These are phyloP conservation scores for Synergus itoensis DNA, from an alignment of 2,888 invertebrate genomes.

Conservation along the genomic window DNA sequence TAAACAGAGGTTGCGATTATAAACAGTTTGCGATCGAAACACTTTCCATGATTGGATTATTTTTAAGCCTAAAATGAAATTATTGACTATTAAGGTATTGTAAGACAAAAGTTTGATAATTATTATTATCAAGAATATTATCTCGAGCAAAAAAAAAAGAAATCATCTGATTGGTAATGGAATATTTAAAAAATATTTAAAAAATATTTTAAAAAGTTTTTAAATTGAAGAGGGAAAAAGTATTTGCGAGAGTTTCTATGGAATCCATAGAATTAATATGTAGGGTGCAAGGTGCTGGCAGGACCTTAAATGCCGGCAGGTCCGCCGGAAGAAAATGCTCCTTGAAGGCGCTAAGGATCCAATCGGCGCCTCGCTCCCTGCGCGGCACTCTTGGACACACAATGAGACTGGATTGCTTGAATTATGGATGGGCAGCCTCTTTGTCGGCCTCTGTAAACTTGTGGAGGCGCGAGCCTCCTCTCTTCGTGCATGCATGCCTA, in stretches of 20 bases:
- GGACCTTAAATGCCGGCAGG: background rate
- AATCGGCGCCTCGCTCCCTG: slow-evolving; percentile 12
- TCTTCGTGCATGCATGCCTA: slow-evolving; percentile 50
- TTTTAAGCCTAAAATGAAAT: too few species aligned
- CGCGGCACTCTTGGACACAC: slow-evolving; percentile 56
- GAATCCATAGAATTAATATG: slow-evolving; percentile 11
- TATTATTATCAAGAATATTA: too few species aligned
- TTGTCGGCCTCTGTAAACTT: slow-evolving; percentile 65
- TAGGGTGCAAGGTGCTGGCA: slow-evolving; percentile 16
- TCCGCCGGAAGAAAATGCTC: slow-evolving; percentile 28
- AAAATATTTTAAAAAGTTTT: too few species aligned
- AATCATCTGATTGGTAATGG: too few species aligned
- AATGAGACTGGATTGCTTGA: slow-evolving; percentile 71
- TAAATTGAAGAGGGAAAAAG: background rate
- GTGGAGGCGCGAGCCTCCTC: slow-evolving; percentile 50
- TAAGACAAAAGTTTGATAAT: too few species aligned
- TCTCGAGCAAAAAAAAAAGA: too few species aligned
- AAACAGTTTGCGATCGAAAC: too few species aligned
- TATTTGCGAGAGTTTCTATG: background rate
- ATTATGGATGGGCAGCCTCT: slow-evolving; percentile 73
- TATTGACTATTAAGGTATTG: too few species aligned
- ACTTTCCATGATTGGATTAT: too few species aligned
- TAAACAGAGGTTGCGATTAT: too few species aligned
- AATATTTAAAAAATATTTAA: too few species aligned
- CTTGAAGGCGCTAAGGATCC: slow-evolving; percentile 16